phyloP scores from a whole-genome alignment of 2,797 vertebrate species.

The Esox lucius region DNA sequence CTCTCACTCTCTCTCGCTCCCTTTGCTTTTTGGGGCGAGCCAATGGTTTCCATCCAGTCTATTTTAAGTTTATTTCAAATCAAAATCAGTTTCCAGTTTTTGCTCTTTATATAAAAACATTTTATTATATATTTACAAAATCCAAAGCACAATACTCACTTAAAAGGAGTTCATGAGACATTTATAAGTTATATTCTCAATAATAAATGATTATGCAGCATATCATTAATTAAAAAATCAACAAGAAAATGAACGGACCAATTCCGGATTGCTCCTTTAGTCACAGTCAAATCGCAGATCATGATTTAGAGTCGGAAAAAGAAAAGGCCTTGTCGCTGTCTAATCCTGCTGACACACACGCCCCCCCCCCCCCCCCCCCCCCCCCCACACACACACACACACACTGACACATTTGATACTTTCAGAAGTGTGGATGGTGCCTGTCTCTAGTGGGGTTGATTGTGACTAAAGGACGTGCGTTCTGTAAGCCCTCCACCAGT shows the following conservation, averaged over 20 bases:
- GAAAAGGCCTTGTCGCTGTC: neutral
- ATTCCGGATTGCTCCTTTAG: neutral
- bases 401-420: neutral
- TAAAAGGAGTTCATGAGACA: neutral
- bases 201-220: neutral
- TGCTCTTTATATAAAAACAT: neutral
- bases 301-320: neutral
- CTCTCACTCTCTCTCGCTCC: neutral
- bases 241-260: neutral
- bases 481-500: neutral
- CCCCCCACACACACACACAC: neutral
- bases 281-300: neutral
- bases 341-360: neutral
- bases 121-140: neutral
- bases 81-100: neutral
- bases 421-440: neutral
- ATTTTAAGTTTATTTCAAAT: neutral
- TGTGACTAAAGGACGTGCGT: neutral
- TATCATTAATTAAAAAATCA: neutral
- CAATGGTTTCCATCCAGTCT: neutral
- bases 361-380: no score
- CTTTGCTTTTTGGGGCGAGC: slow-evolving; percentile 16
- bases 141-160: neutral
- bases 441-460: neutral
- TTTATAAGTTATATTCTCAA: neutral